phyloP scores from a whole-genome alignment of 23 tunicate genomes.

The Diplosoma virens region DNA sequence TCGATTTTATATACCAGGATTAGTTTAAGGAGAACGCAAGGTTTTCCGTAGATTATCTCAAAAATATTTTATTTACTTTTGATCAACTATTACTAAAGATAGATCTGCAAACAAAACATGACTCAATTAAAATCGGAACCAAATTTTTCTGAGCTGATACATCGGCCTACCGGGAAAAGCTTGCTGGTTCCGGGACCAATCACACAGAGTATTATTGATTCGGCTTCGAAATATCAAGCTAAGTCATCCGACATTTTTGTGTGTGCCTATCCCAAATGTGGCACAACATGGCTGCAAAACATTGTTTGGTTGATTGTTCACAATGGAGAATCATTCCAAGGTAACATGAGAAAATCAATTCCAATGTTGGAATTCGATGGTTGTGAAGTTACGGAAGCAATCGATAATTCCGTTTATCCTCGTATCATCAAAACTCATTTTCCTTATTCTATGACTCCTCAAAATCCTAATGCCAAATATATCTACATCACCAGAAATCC shows the following conservation, averaged over 20 bases:
- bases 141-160: too few species aligned
- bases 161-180: too few species aligned
- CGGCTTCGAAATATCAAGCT: slow-evolving; percentile 50
- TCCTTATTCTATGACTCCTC: slow-evolving; percentile 6
- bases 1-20: too few species aligned
- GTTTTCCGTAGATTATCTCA: too few species aligned
- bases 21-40: too few species aligned
- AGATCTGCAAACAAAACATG: too few species aligned
- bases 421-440: slow-evolving; percentile 56
- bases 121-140: too few species aligned
- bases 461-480: slow-evolving; percentile 47
- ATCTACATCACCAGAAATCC: slow-evolving; percentile 55
- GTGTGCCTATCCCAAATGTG: slow-evolving; percentile 67
- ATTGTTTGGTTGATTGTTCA: slow-evolving; percentile 68
- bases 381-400: slow-evolving; percentile 5
- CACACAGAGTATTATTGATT: background rate
- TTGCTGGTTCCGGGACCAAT: background rate
- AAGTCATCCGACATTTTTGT: slow-evolving; percentile 39
- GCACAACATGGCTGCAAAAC: slow-evolving; percentile 70
- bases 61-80: too few species aligned
- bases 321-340: slow-evolving; percentile 22
- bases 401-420: slow-evolving; percentile 27
- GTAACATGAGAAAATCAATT: slow-evolving; percentile 16
- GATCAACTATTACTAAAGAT: too few species aligned
- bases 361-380: slow-evolving; percentile 82